A percentile compares a stretch with the other conserved stretches of the same genome.
phyloP scores from a whole-genome alignment of 2,797 vertebrate species.

The Xerus rutilus region DNA sequence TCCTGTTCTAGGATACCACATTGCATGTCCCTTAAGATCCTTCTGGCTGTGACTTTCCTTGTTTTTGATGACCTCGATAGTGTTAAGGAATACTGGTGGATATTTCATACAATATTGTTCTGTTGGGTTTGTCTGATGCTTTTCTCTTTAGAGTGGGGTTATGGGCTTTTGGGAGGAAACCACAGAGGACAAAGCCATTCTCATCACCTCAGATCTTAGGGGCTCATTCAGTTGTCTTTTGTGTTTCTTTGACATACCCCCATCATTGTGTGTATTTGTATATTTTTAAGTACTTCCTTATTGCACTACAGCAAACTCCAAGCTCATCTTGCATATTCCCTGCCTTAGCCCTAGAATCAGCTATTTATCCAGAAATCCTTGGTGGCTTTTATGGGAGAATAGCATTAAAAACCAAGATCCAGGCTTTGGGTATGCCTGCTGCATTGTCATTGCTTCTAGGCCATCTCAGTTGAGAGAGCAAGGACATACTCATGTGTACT shows the following conservation, averaged over 20 bases:
- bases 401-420: neutral
- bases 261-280: neutral
- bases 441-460: neutral
- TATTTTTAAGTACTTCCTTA: neutral
- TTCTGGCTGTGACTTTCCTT: too few species aligned
- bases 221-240: neutral
- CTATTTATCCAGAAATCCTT: neutral
- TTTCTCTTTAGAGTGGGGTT: neutral
- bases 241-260: neutral
- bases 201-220: neutral
- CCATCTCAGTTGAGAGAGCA: neutral
- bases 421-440: neutral
- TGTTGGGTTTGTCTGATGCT: neutral
- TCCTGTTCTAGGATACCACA: neutral
- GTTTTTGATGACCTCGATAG: too few species aligned
- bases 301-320: neutral
- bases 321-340: neutral
- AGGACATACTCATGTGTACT: neutral
- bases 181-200: neutral
- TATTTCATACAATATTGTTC: neutral
- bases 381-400: neutral
- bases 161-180: neutral
- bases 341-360: neutral
- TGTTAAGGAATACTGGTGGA: neutral
- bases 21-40: neutral